Conservation (phyloP, 2,797 vertebrate genomes). For the Peromyscus attwateri region DNA sequence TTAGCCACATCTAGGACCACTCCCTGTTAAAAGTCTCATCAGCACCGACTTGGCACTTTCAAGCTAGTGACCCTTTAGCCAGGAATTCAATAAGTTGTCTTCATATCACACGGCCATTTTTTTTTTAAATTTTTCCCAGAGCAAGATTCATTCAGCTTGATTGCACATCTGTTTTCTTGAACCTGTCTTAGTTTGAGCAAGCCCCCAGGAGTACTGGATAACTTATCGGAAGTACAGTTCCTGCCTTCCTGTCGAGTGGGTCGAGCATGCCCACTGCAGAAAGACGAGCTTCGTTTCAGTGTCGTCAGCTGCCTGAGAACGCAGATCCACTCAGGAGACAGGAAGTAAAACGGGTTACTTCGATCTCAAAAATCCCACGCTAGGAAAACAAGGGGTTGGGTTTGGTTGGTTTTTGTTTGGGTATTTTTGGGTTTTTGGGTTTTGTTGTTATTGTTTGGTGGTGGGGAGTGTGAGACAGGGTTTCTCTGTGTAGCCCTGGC, state of each 20-base stretch:
- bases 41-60: not conserved
- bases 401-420: not conserved
- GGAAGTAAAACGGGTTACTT: not conserved
- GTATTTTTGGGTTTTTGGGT: not conserved
- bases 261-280: not conserved
- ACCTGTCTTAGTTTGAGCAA: not conserved
- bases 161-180: not conserved
- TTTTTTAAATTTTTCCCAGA: not conserved
- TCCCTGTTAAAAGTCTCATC: not conserved
- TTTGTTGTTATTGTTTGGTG: not conserved
- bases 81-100: not conserved
- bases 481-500: not conserved
- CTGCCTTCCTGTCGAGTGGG: not conserved
- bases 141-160: slow-evolving; percentile 17
- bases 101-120: not conserved
- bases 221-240: slow-evolving; percentile 41
- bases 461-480: not conserved
- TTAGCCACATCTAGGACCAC: not conserved
- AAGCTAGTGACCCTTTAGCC: not conserved
- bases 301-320: not conserved
- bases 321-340: slow-evolving; percentile 24
- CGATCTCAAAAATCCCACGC: not conserved
- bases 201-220: not conserved
- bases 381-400: not conserved
- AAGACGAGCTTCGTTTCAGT: not conserved